Evolutionary conservation across 2,888 invertebrate genomes (phyloP).

Genomic region (Drosophila mercatorum): DNA sequence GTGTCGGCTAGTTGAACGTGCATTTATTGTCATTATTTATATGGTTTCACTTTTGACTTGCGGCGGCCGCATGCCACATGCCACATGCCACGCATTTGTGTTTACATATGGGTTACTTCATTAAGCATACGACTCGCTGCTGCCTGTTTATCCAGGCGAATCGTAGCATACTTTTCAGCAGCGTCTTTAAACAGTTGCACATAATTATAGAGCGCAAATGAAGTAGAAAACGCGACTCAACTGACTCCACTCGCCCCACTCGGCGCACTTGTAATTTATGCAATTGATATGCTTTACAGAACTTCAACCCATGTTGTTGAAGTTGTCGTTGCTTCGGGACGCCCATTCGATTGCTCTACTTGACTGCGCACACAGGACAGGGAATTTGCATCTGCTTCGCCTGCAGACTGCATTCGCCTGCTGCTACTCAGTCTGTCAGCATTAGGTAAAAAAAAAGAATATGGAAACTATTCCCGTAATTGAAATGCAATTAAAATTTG

Average conservation of each 20-base stretch:
- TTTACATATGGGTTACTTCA: slow-evolving; percentile 46
- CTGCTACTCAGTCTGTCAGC: slow-evolving; percentile 16
- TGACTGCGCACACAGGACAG: slow-evolving; percentile 53
- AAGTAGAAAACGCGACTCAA: slow-evolving; percentile 67
- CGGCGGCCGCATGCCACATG: slow-evolving; percentile 5
- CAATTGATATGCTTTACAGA: slow-evolving; percentile 66
- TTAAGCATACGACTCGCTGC: slow-evolving; percentile 55
- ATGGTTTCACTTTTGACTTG: slow-evolving; percentile 38
- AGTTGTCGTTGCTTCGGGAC: slow-evolving; percentile 15
- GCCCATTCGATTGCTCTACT: slow-evolving; percentile 34
- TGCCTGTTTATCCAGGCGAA: slow-evolving; percentile 13
- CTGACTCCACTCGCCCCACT: background rate
- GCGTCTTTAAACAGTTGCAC: slow-evolving; percentile 17
- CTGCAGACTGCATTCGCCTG: slow-evolving; percentile 15
- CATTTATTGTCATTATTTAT: slow-evolving; percentile 52
- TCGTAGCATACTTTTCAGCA: slow-evolving; percentile 38
- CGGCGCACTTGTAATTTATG: slow-evolving; percentile 55
- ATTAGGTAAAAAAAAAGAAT: slow-evolving; percentile 44
- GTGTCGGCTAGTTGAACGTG: slow-evolving; percentile 62
- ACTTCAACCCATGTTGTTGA: slow-evolving; percentile 22
- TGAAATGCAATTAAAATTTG: slow-evolving; percentile 83
- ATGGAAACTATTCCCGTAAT: slow-evolving; percentile 77
- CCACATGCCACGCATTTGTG: slow-evolving; percentile 8
- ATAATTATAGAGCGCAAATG: slow-evolving; percentile 77
- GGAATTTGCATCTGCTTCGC: slow-evolving; percentile 25